Evolutionary conservation across 2,113 vertebrate genomes (phyloP), one percentile per base, ranked within the genome.

Genomic region (Echinops telfairi): DNA sequence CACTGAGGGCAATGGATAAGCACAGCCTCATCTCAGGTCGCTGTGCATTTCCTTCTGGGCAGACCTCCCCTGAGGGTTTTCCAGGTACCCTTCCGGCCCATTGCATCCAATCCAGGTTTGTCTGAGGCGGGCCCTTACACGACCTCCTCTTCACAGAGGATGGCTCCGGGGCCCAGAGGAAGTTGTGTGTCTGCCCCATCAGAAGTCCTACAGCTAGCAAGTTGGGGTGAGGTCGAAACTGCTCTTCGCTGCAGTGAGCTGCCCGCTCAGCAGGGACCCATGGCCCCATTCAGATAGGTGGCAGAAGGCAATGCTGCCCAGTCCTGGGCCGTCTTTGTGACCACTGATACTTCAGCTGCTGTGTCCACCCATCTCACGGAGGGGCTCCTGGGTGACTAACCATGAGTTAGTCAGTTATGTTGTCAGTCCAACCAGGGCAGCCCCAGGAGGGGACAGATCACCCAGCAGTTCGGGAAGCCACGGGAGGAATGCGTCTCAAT

Each of bases 11-110:
- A 7, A 3, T 0, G 36, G 31, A 4, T 19, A 0, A 6, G 17
- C 2, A 1, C 0, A 66, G 22, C 23, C 20, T 17, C 62, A 4
- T 64, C 33, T 29, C 2, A 0, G 10, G 14, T 31, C 38, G 1
- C 22, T 1, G 53, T 40, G 58, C 25, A 0, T 11, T 0, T 47
- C n/a, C 68, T 71, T 33, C 15, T 2, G 15, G 68, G 38, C 75
- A 27, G 75, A 27, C 38, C 12, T 16, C 43, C 75, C 15, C 88
- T 0, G 22, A 47, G 58, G 1, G 1, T 78, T 12, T 29, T 9
- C 4, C 4, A 0, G 0, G 22, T n/a, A 58, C 40, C 40, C 40
- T 40, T 40, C 17, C 9, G 33, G 36, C 60, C 43, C 40, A 0
- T 38, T 47, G 76, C 58, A 53, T 22, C 73, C 23, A 0, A 7